Conservation (phyloP, 2,888 invertebrate species). For the Cephus pygmeus region DNA sequence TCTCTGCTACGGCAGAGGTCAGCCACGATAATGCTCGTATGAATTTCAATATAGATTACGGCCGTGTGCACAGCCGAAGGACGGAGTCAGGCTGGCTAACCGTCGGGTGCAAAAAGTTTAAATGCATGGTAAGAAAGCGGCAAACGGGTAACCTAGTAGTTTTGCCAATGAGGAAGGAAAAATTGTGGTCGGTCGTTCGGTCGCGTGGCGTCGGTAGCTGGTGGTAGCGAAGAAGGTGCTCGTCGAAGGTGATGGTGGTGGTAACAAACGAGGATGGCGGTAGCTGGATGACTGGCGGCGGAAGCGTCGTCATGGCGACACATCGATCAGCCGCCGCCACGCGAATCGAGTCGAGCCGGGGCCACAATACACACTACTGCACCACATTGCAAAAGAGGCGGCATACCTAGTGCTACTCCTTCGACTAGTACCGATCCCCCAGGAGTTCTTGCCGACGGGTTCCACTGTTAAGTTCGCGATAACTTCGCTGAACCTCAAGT, state of each 20-base stretch:
- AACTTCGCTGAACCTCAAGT: background rate
- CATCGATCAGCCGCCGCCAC: slow-evolving; percentile 71
- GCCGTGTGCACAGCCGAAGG: background rate
- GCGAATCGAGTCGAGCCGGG: slow-evolving; percentile 45
- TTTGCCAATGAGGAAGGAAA: background rate
- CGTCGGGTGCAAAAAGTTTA: background rate
- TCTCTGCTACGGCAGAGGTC: background rate
- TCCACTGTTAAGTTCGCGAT: background rate
- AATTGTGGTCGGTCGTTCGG: slow-evolving; percentile 32
- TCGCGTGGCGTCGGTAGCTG: slow-evolving; percentile 28
- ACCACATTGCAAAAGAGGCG: slow-evolving; percentile 23
- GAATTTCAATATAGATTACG: background rate
- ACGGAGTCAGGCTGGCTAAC: background rate
- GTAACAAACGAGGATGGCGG: slow-evolving; percentile 54
- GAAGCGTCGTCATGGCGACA: slow-evolving; percentile 75
- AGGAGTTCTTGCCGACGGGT: slow-evolving; percentile 9
- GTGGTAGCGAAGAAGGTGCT: slow-evolving; percentile 27
- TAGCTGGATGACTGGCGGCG: slow-evolving; percentile 65
- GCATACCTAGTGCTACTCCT: background rate
- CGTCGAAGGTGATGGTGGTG: slow-evolving; percentile 40
- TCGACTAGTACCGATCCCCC: slow-evolving; percentile 19
- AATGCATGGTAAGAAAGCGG: background rate
- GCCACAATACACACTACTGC: slow-evolving; percentile 11
- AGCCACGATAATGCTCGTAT: background rate
- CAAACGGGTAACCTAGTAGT: background rate